Evolutionary conservation across 2,797 vertebrate species (phyloP).

Genomic region (Heteromormyrus szaboi): DNA sequence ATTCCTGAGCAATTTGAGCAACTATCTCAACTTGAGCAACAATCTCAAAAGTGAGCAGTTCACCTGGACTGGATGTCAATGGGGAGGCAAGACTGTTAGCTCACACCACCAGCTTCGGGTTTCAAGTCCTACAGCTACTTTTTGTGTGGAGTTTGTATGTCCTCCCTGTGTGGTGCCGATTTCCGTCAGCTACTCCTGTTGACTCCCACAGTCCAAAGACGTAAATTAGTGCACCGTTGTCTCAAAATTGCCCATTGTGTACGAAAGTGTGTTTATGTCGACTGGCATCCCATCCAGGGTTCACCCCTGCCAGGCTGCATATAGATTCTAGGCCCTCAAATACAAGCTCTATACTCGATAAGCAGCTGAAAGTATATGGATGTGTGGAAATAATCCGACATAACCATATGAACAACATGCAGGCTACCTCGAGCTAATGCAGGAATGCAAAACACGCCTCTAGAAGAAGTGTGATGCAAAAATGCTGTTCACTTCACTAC

Average conservation of each 20-base stretch:
- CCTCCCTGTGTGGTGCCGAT: not conserved
- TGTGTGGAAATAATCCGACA: not conserved
- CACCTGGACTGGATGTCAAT: not conserved
- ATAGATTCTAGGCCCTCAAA: not conserved
- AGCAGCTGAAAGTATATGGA: not conserved
- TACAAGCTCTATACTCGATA: not conserved
- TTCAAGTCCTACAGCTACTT: not conserved
- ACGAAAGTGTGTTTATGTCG: not conserved
- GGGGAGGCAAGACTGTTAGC: not conserved
- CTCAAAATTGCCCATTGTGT: not conserved
- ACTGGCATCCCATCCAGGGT: not conserved
- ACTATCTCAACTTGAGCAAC: not conserved
- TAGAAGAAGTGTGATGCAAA: not conserved
- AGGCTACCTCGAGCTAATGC: not conserved
- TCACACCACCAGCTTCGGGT: not conserved
- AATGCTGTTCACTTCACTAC: not conserved
- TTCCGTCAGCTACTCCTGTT: not conserved
- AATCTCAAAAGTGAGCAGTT: not conserved
- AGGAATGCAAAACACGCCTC: not conserved
- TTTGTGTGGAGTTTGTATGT: not conserved
- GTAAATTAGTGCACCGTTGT: not conserved
- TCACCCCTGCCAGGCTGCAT: not conserved
- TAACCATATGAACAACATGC: not conserved
- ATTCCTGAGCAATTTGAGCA: not conserved
- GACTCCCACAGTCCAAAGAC: not conserved